Evolutionary conservation across 2,113 vertebrate genomes (phyloP).

Genomic region (Nothobranchius kuhntae): DNA sequence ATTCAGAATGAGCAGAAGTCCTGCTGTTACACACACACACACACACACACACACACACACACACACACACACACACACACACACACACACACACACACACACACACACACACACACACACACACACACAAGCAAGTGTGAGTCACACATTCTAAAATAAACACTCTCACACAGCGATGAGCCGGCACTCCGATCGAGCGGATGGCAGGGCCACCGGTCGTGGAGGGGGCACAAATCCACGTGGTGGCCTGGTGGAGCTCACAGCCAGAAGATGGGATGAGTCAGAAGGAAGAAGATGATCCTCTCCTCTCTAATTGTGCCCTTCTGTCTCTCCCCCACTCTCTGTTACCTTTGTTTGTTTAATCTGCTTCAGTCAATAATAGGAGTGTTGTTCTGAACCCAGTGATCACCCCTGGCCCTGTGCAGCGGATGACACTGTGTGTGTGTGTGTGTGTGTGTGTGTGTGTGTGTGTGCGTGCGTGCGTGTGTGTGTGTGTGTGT

Average conservation of each 20-base stretch:
- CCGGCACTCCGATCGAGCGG: constrained; percentile 46
- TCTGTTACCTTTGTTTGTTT: not conserved
- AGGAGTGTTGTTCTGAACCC: constrained; percentile 47
- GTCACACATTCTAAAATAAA: constrained; percentile 78
- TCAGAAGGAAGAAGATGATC: constrained; percentile 23
- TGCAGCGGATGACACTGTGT: constrained; percentile 20
- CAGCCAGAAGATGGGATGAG: constrained; percentile 34
- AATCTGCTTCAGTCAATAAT: constrained; percentile 57
- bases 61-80: too few relatives aligned
- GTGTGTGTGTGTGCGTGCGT: constrained; percentile 53
- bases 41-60: too few relatives aligned
- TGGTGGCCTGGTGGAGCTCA: constrained; percentile 47
- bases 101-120: too few relatives aligned
- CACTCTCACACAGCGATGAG: constrained; percentile 56
- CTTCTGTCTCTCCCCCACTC: not conserved
- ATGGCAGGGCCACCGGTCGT: constrained; percentile 55
- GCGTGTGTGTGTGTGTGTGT: too few relatives aligned
- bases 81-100: too few relatives aligned
- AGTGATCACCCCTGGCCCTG: constrained; percentile 54
- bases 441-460: constrained; percentile 56
- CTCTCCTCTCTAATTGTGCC: constrained; percentile 12
- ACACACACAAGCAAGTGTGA: constrained; percentile 65
- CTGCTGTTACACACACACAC: too few relatives aligned
- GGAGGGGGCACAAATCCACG: constrained; percentile 42
- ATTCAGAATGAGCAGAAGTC: constrained; percentile 74